Base-by-base conservation (phyloP, 2,888 invertebrate genomes). In the Hoplodrina blanda region DNA sequence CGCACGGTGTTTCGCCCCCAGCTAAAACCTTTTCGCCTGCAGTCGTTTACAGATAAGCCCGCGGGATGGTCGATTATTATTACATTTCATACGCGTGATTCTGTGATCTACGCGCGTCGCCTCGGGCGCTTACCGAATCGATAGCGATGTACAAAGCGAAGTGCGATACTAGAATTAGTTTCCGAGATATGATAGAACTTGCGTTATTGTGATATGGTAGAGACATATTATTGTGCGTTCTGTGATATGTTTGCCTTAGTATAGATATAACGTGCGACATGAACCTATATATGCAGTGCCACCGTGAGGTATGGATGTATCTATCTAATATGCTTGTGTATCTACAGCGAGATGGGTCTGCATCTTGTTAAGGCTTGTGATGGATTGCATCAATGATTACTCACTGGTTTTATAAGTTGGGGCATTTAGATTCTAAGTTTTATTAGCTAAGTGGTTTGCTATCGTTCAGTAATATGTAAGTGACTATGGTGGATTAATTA, bases 31-130 rank as follows among this genome's bases (percentile, higher is more conserved):
- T 95, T 95, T 95, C 92, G 95, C 96, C 96, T 95, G 91, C 95
- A 96, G 96, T 96, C 95, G 95, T 96, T 94, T 95, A 92, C 93
- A 92, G 96, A 96, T 96, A 96, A 95, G 95, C 95, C 96, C 91
- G 90, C 92, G 94, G 96, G 95, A 96, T 95, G 95, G 96, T 94
- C 95, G 95, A 92, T 92, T 95, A 95, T 95, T 95, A 95, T 95
- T 95, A 94, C 92, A 92, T 94, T 92, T 89, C 87, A 87, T 91
- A 93, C 92, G 92, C 91, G 93, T 92, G 95, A 94, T 92, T 92
- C 91, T 92, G 93, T 92, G 93, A 93, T 91, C 91, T 91, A 90
- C 90, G 90, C 88, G 86, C 82, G 87, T 87, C 86, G 92, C 95
- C 94, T 85, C 89, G 89, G 95, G 95, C 93, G 91, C 74, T 85